These are phyloP conservation scores for Anoncus sp. DNA, from an alignment of 2,888 invertebrate genomes.

Conservation along the genomic window DNA sequence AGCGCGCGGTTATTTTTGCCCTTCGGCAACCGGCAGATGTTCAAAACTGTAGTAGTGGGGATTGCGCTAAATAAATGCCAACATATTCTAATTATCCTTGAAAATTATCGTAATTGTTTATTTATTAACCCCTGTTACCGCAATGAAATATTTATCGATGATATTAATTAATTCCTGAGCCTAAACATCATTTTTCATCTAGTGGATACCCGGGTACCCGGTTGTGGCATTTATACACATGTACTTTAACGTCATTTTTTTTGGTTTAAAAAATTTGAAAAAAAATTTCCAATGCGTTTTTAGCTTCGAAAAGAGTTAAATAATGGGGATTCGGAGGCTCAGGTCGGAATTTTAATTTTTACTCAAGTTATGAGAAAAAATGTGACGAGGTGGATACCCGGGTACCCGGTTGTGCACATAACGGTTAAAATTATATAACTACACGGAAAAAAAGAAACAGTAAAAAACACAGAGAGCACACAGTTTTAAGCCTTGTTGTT, in stretches of 20 bases:
- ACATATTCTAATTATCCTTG: not conserved
- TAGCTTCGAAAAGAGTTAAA: too few species aligned
- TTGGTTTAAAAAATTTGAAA: too few species aligned
- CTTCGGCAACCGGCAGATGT: too few species aligned
- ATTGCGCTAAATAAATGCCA: too few species aligned
- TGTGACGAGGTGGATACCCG: constrained; percentile 7
- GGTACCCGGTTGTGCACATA: constrained; percentile 5
- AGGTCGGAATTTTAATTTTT: constrained; percentile 4
- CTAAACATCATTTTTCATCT: constrained; percentile 2
- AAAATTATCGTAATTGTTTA: not conserved
- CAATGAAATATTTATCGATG: not conserved
- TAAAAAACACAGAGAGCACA: too few species aligned
- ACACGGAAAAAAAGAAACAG: too few species aligned
- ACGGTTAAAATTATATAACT: too few species aligned
- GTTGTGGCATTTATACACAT: not conserved
- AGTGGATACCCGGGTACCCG: not conserved
- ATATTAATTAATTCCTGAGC: constrained; percentile 1
- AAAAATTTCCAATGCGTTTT: too few species aligned
- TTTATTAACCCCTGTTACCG: not conserved
- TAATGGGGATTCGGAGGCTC: too few species aligned
- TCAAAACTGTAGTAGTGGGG: too few species aligned
- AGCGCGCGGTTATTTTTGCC: too few species aligned
- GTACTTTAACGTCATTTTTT: not conserved
- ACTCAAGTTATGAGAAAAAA: constrained; percentile 1
- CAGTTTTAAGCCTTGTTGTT: too few species aligned